Percentiles rank a stretch among this genome's conserved stretches.
Conservation (phyloP, 2,113 vertebrate genomes). For the Noturus placidus region DNA sequence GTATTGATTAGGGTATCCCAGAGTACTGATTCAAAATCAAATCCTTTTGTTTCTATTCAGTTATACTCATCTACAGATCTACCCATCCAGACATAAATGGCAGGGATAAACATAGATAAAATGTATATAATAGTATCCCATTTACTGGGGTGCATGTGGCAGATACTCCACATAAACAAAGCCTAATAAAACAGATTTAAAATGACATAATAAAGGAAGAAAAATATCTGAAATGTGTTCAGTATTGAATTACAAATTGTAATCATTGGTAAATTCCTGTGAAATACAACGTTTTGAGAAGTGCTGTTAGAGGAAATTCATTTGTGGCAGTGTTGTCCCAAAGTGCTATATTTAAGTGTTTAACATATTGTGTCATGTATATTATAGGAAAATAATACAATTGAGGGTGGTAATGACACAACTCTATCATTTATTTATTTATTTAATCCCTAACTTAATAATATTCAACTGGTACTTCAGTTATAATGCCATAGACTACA, state of each 20-base stretch:
- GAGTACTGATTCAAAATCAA: neutral
- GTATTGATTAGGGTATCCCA: neutral
- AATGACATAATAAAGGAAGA: neutral
- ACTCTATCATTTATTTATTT: neutral
- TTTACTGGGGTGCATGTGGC: neutral
- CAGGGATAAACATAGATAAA: neutral
- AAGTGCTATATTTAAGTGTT: too few species aligned
- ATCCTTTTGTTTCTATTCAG: constrained; percentile 13
- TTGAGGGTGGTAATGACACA: neutral
- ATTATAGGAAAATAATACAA: neutral
- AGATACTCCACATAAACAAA: neutral
- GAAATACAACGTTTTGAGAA: neutral
- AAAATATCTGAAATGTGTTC: too few species aligned
- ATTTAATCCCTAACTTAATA: neutral
- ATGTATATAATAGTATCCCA: neutral
- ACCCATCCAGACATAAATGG: neutral
- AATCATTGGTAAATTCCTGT: too few species aligned
- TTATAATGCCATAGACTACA: neutral
- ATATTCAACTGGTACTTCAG: neutral
- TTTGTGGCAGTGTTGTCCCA: neutral
- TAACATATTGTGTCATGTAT: neutral
- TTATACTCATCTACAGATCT: neutral
- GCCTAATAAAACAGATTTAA: neutral
- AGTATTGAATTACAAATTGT: too few species aligned
- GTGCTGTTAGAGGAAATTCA: neutral